These are phyloP conservation scores for Euleptes europaea DNA, from an alignment of 2,113 vertebrate genomes.

Conservation along the genomic window DNA sequence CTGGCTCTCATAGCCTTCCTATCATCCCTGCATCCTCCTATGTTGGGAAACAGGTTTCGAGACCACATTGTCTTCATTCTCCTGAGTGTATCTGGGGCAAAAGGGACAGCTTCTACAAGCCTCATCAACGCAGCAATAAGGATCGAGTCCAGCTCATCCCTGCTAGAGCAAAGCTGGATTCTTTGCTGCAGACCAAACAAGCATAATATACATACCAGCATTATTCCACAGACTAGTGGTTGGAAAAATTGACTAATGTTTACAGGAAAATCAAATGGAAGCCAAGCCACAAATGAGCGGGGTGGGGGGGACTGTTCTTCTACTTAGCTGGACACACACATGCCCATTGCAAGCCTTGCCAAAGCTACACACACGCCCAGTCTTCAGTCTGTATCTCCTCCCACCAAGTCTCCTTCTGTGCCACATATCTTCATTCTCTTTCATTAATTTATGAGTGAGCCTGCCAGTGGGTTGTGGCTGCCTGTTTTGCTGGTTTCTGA, in stretches of 20 bases:
- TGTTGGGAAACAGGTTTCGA: not conserved
- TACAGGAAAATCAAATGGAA: not conserved
- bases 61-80: not conserved
- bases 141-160: not conserved
- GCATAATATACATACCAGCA: not conserved
- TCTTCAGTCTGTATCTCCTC: not conserved
- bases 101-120: not conserved
- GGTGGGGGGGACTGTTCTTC: not conserved
- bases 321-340: not conserved
- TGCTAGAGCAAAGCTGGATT: not conserved
- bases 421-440: too few species aligned
- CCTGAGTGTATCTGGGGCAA: not conserved
- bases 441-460: not conserved
- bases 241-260: conserved; percentile 12
- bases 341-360: not conserved
- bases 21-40: not conserved
- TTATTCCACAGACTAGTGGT: not conserved
- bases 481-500: not conserved
- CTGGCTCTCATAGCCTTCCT: too few species aligned
- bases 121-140: not conserved
- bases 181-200: not conserved
- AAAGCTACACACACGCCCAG: not conserved
- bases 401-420: not conserved
- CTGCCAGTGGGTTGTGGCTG: not conserved
- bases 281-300: not conserved